A percentile compares a stretch with the other conserved stretches of the same genome.
These are phyloP conservation scores for Spodoptera frugiperda DNA, from an alignment of 1,140 invertebrate species.

Conservation along the genomic window DNA sequence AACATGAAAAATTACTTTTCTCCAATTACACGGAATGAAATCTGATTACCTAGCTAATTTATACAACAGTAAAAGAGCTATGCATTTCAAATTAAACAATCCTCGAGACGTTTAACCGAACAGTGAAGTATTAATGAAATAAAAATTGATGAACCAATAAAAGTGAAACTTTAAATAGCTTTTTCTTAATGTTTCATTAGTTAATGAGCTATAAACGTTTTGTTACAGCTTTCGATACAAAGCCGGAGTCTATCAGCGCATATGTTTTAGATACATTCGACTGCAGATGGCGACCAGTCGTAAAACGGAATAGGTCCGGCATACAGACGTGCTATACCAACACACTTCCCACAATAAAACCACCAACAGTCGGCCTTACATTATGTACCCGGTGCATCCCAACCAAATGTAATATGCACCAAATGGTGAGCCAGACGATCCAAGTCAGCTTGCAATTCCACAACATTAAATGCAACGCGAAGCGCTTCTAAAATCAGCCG, in stretches of 20 bases:
- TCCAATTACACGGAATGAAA: conserved; percentile 15
- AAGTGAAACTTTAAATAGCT: conserved; percentile 53
- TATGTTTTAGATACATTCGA: conserved; percentile 8
- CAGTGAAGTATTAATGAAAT: conserved; percentile 32
- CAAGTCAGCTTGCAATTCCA: conserved; percentile 47
- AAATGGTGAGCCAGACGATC: conserved; percentile 11
- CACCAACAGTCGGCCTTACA: conserved; percentile 44
- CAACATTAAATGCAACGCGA: conserved; percentile 55
- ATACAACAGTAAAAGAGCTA: conserved; percentile 3
- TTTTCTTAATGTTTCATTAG: conserved; percentile 46
- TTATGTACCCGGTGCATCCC: conserved; percentile 47
- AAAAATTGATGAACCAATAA: conserved; percentile 48
- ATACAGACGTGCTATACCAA: conserved; percentile 41
- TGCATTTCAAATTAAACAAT: conserved; percentile 32
- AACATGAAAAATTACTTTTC: conserved; percentile 26
- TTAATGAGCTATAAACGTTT: conserved; percentile 61
- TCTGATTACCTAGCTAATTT: conserved; percentile 8
- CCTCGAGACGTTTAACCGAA: neutral
- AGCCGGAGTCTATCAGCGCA: conserved; percentile 38
- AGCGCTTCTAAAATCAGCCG: conserved; percentile 62
- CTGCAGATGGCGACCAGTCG: conserved; percentile 23
- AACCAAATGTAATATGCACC: conserved; percentile 41
- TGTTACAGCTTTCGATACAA: conserved; percentile 45
- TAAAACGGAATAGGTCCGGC: conserved; percentile 38
- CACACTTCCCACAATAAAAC: conserved; percentile 37